Evolutionary conservation across 2,888 invertebrate genomes (phyloP), one percentile per base, ranked within the genome.

Genomic region (Euzophera pinguis): DNA sequence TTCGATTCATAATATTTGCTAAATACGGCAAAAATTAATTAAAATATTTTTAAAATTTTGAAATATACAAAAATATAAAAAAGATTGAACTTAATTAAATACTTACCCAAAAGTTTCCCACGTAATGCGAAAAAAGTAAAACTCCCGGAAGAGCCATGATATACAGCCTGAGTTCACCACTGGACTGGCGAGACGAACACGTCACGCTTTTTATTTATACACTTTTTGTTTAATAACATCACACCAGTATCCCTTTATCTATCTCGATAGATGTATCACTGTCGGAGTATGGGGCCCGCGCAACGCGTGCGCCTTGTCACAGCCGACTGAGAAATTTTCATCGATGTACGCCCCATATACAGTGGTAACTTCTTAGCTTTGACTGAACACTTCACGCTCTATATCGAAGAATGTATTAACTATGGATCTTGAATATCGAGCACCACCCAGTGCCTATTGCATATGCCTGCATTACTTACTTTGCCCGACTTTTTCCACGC

Each of bases 91-190:
- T 22, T 0, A 17, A 41, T 3, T 17, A 3, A 54, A 41, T 62
- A 87, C 89, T 87, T 64, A 90, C 89, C 89, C 84, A 87, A 82
- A 89, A 84, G 81, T 80, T 88, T 74, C 84, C 88, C 67, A 90
- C 73, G 68, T 86, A 90, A 65, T 84, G 75, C 60, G 88, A 81
- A 75, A 88, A 82, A 59, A 87, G 72, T 58, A 87, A 81, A 73
- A 79, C 78, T 73, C 83, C 89, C 75, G 87, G 84, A 78, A 88
- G 76, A 71, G 81, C 79, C 89, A 90, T 90, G 65, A 64, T 83
- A 64, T 58, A 71, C 69, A 66, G 76, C 65, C 73, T 68, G 70
- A 68, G 67, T 74, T 78, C 81, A 84, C 81, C 65, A 69, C 62
- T 61, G 71, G 75, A 84, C 81, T 86, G 81, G 73, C 71, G 71